phyloP scores from a whole-genome alignment of 2,797 vertebrate species.

The Scolopax rusticola region DNA sequence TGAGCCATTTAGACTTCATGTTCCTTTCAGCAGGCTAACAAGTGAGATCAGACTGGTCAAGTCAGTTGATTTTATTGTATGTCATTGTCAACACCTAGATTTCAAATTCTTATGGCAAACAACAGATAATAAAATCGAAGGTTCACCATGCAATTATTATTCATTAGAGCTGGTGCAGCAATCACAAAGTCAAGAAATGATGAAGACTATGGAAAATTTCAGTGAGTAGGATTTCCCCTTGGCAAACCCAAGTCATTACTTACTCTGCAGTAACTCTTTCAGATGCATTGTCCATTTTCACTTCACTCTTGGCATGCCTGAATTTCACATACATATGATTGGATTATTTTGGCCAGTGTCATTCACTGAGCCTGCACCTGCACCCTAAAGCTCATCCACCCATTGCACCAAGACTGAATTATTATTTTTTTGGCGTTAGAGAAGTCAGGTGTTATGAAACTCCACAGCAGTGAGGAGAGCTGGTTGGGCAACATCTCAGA shows the following conservation, averaged over 20 bases:
- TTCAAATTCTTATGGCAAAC: slow-evolving; percentile 30
- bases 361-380: not conserved
- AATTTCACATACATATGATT: not conserved
- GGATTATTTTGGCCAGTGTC: not conserved
- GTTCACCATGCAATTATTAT: not conserved
- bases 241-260: not conserved
- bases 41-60: slow-evolving; percentile 29
- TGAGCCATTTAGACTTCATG: slow-evolving; percentile 34
- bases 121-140: slow-evolving; percentile 32
- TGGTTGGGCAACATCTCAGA: not conserved
- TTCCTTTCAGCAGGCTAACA: slow-evolving; percentile 35
- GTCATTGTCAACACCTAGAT: not conserved
- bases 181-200: not conserved
- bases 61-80: slow-evolving; percentile 1
- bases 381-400: not conserved
- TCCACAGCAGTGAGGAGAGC: not conserved
- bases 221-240: not conserved
- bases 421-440: not conserved
- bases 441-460: not conserved
- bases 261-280: not conserved
- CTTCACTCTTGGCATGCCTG: not conserved
- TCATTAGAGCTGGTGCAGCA: not conserved
- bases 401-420: not conserved
- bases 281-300: not conserved
- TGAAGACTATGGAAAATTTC: not conserved